Base-by-base conservation (phyloP, 2,797 vertebrate species). In the Numenius phaeopus region DNA sequence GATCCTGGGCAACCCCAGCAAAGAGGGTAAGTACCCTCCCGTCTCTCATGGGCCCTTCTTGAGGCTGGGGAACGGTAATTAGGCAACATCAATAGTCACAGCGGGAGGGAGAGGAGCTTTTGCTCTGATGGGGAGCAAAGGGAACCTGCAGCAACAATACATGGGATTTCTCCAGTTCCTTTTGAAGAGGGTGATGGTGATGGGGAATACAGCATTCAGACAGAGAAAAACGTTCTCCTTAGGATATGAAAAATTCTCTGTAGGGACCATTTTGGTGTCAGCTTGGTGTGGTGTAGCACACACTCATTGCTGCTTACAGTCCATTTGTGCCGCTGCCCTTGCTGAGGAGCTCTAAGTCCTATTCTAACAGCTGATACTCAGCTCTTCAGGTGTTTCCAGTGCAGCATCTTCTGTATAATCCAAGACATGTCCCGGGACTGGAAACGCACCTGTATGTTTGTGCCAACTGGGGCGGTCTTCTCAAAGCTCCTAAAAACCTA, bases 1-100 rank as follows among this genome's bases (percentile, higher is more conserved):
- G 80, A 99, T 99, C 71, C 98, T 99, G 97, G 99, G 99, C 57
- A 98, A 99, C 97, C 99, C 99, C 49, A 77, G 82, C 89, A 97
- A 98, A 22, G 99, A 99, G 5, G 99, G 99, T 99, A 96, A 98
- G 88, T 75, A 40, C 14, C 62, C 49, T 37, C 0, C 23, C 50
- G 39, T 2, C 20, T 37, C 47, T 30, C 17, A 26, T 0, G 4
- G 50, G 40, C 12, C 3, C 0, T 42, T 78, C 37, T 40, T 64
- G 21, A 61, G 42, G 11, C 2, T 39, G 40, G 15, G 42, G 42
- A 71, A 30, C 34, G 49, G n/a, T 11, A 39, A 34, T 11, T 5
- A 49, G 57, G n/a, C 26, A 83, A 20, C 26, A 64, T 14, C 44
- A 47, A 14, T 0, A 70, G 27, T 24, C 30, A 62, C 6, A 40